Base-by-base conservation (phyloP, 2,113 vertebrate species). In the Loxodonta africana region DNA sequence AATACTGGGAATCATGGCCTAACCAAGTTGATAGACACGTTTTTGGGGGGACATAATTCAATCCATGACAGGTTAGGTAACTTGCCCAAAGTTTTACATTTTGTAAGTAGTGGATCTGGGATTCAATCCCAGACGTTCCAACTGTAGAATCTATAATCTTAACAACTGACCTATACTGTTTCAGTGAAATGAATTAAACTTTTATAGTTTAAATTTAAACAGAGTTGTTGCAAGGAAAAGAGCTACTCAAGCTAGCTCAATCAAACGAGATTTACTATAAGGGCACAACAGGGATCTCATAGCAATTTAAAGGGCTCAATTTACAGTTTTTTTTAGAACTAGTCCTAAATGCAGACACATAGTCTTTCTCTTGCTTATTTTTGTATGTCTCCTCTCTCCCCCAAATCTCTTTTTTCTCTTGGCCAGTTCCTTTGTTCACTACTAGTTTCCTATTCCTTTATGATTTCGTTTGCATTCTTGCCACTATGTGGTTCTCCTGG, bases 171-270 rank as follows among this genome's bases (percentile, higher is more conserved):
- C 14, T 88, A 0, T 83, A n/a, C 3, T 30, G 71, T 85, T 93
- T 83, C 23, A 65, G 41, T 88, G 83, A 88, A 91, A 95, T 88
- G 23, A 71, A 71, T 67, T 62, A 78, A 67, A 78, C 37, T 84
- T 94, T 91, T 8, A 33, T 88, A 8, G 5, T 92, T 92, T 95
- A 51, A 60, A 85, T 92, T 89, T 82, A 95, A 94, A 25, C 92
- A 62, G 48, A 14, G 88, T 33, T 92, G n/a, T 82, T 89, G 48
- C 30, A 86, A 88, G 67, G 23, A 28, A 85, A 53, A 85, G 37
- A 89, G 20, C 23, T 91, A 87, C 81, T 63, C 3, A 78, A 65
- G 44, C 25, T 63, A 89, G 80, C 83, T 76, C n/a, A 87, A 10
- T 62, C 9, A 63, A 91, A 90, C 21, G 12, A n/a, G 9, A 37